Percentiles rank a stretch among this genome's conserved stretches.
Conservation (phyloP, 2,888 invertebrate species). For the Diaphora mendica region DNA sequence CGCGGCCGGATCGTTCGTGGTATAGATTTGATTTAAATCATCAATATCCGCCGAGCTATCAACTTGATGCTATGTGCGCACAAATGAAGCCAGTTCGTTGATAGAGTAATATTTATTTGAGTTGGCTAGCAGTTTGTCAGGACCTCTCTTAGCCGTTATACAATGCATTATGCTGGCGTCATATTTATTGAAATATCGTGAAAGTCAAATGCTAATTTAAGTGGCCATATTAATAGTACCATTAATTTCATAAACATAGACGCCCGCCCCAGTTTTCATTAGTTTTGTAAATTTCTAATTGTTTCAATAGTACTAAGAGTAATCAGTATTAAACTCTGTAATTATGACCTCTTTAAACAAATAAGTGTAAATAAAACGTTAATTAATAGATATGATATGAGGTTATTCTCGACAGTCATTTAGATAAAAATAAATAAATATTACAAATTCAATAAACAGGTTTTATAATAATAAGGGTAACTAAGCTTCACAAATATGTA, state of each 20-base stretch:
- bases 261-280: not conserved
- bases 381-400: not conserved
- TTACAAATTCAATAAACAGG: not conserved
- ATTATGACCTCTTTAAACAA: not conserved
- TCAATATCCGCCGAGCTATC: slow-evolving; percentile 60
- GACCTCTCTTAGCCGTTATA: slow-evolving; percentile 16
- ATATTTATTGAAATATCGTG: not conserved
- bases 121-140: slow-evolving; percentile 26
- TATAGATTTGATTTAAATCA: slow-evolving; percentile 62
- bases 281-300: not conserved
- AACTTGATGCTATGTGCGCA: slow-evolving; percentile 34
- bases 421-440: not conserved
- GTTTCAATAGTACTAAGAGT: not conserved
- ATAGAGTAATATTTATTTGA: slow-evolving; percentile 41
- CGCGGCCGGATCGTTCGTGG: slow-evolving; percentile 26
- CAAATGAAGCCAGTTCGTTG: slow-evolving; percentile 18
- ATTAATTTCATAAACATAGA: not conserved
- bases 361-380: not conserved
- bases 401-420: not conserved
- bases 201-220: not conserved
- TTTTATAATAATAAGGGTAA: not conserved
- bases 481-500: no score
- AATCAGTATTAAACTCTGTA: not conserved
- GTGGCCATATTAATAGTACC: not conserved
- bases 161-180: not conserved